Evolutionary conservation across 2,113 vertebrate species (phyloP).

Genomic region (Vicugna pacos): DNA sequence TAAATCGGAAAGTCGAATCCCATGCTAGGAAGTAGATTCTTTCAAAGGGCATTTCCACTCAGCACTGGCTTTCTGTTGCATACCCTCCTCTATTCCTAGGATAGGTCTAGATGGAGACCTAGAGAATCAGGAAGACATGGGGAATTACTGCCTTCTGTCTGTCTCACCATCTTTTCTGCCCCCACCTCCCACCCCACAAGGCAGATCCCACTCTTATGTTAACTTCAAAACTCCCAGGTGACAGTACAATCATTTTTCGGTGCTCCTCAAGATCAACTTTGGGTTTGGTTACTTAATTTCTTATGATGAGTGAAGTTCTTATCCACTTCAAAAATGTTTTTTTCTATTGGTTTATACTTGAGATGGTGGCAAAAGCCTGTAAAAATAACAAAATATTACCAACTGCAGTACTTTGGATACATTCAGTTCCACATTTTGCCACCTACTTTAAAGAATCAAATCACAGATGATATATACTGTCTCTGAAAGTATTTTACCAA

Average conservation of each 20-base stretch:
- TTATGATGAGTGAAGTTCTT: background rate
- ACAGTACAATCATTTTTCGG: background rate
- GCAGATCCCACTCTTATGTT: background rate
- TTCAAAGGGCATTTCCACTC: background rate
- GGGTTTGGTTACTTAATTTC: background rate
- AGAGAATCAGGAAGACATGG: background rate
- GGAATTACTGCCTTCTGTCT: too few species aligned
- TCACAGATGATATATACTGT: background rate
- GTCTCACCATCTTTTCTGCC: fast-evolving
- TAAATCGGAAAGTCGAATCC: background rate
- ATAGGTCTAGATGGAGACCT: fast-evolving
- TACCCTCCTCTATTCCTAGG: background rate
- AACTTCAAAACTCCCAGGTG: background rate
- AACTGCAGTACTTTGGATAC: background rate
- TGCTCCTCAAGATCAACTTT: background rate
- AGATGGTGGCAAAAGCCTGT: background rate
- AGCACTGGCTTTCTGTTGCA: background rate
- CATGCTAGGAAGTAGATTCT: background rate
- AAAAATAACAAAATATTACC: background rate
- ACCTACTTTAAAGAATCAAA: background rate
- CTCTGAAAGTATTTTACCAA: background rate
- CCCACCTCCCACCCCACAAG: background rate
- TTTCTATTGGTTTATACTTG: background rate
- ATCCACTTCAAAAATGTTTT: background rate
- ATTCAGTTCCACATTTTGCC: background rate